phyloP scores from a whole-genome alignment of 2,797 vertebrate genomes.

The Channallabes apus region DNA sequence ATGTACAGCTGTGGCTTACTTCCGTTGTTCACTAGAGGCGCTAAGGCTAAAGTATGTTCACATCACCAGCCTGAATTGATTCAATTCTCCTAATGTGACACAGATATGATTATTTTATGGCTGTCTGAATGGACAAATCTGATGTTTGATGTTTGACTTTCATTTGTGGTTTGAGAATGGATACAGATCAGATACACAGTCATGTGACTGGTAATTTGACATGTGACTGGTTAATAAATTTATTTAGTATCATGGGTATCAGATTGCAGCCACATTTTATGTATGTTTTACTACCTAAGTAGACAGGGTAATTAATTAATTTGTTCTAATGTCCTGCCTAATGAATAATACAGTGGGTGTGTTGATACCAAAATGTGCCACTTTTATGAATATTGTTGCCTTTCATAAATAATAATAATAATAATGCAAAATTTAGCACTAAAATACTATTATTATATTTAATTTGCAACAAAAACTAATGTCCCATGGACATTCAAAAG shows the following conservation, averaged over 20 bases:
- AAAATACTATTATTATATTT: constrained; percentile 5
- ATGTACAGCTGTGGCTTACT: constrained; percentile 15
- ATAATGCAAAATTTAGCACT: no score
- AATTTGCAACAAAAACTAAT: background rate
- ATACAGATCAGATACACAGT: no score
- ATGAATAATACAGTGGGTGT: constrained; percentile 3
- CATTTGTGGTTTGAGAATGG: no score
- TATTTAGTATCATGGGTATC: constrained; percentile 18
- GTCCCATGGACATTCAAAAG: background rate
- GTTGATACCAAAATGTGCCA: background rate
- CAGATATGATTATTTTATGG: no score
- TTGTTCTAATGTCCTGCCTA: background rate
- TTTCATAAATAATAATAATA: background rate
- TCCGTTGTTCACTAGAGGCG: background rate
- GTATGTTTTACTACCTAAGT: background rate
- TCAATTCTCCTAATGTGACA: no score
- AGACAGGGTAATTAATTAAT: background rate
- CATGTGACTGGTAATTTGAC: no score
- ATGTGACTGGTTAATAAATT: no score
- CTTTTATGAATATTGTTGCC: background rate
- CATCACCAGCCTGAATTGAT: no score
- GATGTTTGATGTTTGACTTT: no score
- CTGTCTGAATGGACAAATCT: no score
- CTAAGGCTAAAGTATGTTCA: background rate
- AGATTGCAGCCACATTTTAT: constrained; percentile 1